Evolutionary conservation across 37 sponge, comb jelly and placozoan genomes (phyloP).

Genomic region (Beroe forskalii): DNA sequence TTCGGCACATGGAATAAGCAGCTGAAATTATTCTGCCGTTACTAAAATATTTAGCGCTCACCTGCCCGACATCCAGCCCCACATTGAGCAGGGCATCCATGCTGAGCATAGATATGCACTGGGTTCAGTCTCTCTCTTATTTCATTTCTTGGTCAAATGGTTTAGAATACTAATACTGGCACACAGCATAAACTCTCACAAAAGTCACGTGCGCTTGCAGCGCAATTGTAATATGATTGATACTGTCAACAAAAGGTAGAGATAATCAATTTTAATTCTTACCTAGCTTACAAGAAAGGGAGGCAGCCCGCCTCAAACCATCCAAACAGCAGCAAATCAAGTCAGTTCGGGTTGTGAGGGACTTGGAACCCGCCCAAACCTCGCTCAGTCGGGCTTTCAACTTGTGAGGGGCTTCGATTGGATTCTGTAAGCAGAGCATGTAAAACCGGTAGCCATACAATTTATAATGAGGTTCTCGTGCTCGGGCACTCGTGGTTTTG

Average conservation of each 20-base stretch:
- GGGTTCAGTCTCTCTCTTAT: too few relatives aligned
- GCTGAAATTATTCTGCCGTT: too few relatives aligned
- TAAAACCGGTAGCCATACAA: too few relatives aligned
- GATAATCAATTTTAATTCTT: too few relatives aligned
- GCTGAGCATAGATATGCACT: constrained; percentile 31
- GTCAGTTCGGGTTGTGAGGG: constrained; percentile 57
- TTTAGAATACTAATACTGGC: too few relatives aligned
- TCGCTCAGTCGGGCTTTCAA: constrained; percentile 55
- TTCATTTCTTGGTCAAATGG: too few relatives aligned
- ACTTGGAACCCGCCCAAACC: constrained; percentile 61
- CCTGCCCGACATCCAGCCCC: constrained; percentile 57
- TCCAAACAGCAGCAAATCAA: constrained; percentile 63
- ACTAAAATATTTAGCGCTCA: neutral
- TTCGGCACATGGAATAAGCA: too few relatives aligned
- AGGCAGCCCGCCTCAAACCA: constrained; percentile 57
- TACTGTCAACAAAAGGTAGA: too few relatives aligned
- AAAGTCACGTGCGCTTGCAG: too few relatives aligned
- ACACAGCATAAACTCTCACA: too few relatives aligned
- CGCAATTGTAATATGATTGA: too few relatives aligned
- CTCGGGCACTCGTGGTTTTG: too few relatives aligned
- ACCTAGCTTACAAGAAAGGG: constrained; percentile 63
- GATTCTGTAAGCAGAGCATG: constrained; percentile 62
- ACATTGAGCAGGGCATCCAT: constrained; percentile 59
- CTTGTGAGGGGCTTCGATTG: constrained; percentile 64
- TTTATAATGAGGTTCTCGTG: neutral